Base-by-base conservation (phyloP, 1,140 invertebrate species). In the Drosophila gunungcola region DNA sequence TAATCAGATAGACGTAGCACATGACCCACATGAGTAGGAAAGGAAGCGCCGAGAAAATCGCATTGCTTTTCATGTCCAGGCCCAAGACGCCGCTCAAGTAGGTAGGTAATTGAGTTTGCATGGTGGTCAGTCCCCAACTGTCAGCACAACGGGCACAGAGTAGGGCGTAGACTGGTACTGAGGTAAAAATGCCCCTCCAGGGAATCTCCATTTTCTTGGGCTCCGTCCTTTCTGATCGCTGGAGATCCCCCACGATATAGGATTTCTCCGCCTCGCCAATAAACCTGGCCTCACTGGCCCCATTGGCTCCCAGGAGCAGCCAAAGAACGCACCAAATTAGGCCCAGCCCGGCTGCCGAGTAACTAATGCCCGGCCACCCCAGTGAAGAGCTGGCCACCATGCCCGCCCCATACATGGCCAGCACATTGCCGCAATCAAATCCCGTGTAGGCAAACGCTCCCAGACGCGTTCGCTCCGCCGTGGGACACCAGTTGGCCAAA, bases 101-200 rank as follows among this genome's bases (percentile, higher is more conserved):
- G 0, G 95, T 96, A 0, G 98, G 98, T 86, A 99, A 95, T 92
- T 98, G 95, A 0, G 97, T 98, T 39, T 99, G 93, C 58, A 99
- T 94, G 2, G 97, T 98, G 94, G 97, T 98, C 91, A 97, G 97
- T 1, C 97, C 97, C 98, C 97, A 99, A 84, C 97, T 97, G 83
- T 98, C 96, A 0, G 97, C 96, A 88, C 97, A 96, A 83, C 99
- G 97, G 0, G 95, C 95, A 1, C 97, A 93, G 13, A 97, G 94
- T n/a, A 98, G 93, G 0, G 97, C 96, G 95, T 96, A 97, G 62
- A 98, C 95, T 1, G 98, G 96, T 3, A 95, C 63, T 4, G 97
- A 97, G 0, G 94, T 96, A 0, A 96, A 93, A 46, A 99, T 97
- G n/a, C 94, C 91, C 32, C 91, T 93, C 97, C 97, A 98, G 2